A percentile compares a stretch with the other conserved stretches of the same genome.
Evolutionary conservation across 2,888 invertebrate genomes (phyloP).

Genomic region (Drosophila fulvimacula): DNA sequence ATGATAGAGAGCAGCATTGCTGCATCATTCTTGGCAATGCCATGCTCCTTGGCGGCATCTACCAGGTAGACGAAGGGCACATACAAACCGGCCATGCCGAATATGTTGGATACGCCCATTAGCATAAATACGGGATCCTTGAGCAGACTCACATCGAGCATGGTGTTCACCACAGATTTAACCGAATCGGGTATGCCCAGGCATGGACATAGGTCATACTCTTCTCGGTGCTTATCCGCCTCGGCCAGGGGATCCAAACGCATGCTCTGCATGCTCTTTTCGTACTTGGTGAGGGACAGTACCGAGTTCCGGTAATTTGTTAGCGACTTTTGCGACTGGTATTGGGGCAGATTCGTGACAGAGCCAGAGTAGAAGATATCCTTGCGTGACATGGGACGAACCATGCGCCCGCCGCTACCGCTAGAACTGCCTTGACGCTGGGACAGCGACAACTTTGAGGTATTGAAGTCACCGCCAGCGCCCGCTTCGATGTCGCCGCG

Average conservation of each 20-base stretch:
- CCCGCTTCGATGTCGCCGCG: constrained; percentile 91
- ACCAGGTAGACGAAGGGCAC: constrained; percentile 98
- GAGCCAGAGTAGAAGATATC: constrained; percentile 99
- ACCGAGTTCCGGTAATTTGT: constrained; percentile 96
- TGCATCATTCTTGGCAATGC: constrained; percentile 89
- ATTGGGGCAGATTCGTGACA: constrained; percentile 96
- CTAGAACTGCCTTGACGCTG: constrained; percentile 79
- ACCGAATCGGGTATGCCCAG: constrained; percentile 91
- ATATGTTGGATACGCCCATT: constrained; percentile 96
- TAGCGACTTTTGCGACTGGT: constrained; percentile 95
- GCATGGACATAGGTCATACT: constrained; percentile 93
- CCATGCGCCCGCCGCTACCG: constrained; percentile 87
- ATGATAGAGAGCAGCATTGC: constrained; percentile 86
- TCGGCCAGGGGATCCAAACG: constrained; percentile 86
- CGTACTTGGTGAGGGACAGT: constrained; percentile 92
- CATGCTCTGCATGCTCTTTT: constrained; percentile 87
- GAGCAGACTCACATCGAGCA: constrained; percentile 95
- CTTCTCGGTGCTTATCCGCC: constrained; percentile 86
- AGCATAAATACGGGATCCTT: constrained; percentile 96
- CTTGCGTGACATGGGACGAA: constrained; percentile 95
- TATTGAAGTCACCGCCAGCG: constrained; percentile 89
- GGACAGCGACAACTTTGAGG: constrained; percentile 89
- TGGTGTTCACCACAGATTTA: constrained; percentile 92
- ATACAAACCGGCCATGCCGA: constrained; percentile 98
- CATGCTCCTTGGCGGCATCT: constrained; percentile 90